Percentiles rank a stretch among this genome's conserved stretches.
phyloP scores from a whole-genome alignment of 2,113 vertebrate species.

The Lamprologus callipterus region DNA sequence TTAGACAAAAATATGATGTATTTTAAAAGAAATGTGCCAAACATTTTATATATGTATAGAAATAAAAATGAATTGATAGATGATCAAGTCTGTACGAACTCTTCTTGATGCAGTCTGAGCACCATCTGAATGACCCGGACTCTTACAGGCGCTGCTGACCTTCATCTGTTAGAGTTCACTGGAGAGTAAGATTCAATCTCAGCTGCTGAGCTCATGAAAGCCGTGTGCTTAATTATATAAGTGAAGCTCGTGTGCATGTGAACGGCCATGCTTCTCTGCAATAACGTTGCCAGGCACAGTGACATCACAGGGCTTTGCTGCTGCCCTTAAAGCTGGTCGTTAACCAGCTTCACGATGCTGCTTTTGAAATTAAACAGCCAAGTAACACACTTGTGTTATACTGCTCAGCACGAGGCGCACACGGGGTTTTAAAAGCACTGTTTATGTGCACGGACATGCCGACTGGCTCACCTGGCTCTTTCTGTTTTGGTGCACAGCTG shows the following conservation, averaged over 20 bases:
- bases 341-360: not conserved
- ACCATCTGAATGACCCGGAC: rapidly evolving
- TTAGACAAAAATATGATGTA: not conserved
- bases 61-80: slow-evolving; percentile 57
- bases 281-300: not conserved
- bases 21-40: slow-evolving; percentile 54
- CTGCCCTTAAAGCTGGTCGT: not conserved
- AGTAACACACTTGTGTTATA: not conserved
- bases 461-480: not conserved
- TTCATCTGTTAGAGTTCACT: not conserved
- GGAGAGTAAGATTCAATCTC: not conserved
- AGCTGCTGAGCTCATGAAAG: not conserved
- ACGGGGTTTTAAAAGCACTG: rapidly evolving
- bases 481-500: not conserved
- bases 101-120: not conserved
- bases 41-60: slow-evolving; percentile 58
- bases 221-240: slow-evolving; percentile 18
- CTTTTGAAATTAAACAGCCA: not conserved
- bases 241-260: not conserved
- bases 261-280: not conserved
- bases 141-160: not conserved
- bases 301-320: not conserved
- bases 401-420: not conserved
- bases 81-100: not conserved
- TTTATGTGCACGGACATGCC: not conserved